Base-by-base conservation (phyloP, 2,888 invertebrate genomes). In the Agrochola lota region DNA sequence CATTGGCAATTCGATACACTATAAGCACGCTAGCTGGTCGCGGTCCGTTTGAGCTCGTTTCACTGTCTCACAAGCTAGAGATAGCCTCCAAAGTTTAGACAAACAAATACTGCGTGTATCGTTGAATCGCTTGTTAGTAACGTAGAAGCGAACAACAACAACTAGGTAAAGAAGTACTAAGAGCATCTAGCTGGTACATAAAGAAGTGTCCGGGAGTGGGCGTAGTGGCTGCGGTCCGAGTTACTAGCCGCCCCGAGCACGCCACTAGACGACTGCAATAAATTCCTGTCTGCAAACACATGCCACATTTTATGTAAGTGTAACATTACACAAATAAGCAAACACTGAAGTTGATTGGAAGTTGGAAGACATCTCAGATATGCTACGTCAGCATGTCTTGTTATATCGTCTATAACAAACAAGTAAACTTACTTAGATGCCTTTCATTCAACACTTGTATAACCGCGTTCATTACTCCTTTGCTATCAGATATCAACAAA, bases 111-210 rank as follows among this genome's bases (percentile, higher is more conserved):
- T 62, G 55, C 52, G 35, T 78, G 59, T 78, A 66, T 78, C 46
- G 15, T 70, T 62, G 40, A 71, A 81, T 59, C 12, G 52, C 68
- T 81, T 55, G 59, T 17, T 55, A 62, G 23, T 73, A 70, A 67
- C 78, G 75, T 78, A 82, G 71, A 73, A 71, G 74, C 74, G 77
- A 64, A 78, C 63, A 78, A 81, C 74, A 88, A 87, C 80, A 86
- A 82, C 84, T 82, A 81, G 82, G 73, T 78, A 79, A 83, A 86
- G 87, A 89, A 87, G 88, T 84, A 83, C 78, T 83, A 80, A 81
- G 84, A 85, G 86, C 74, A 81, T 85, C 89, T 91, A 87, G 88
- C 87, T 85, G 84, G 83, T 84, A 83, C 68, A 73, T 85, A 81
- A 84, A 82, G 78, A 86, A 84, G 79, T 81, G 71, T 62, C 59